Percentiles rank a stretch among this genome's conserved stretches.
Evolutionary conservation across 1,140 invertebrate genomes (phyloP).

Genomic region (Drosophila repletoides): DNA sequence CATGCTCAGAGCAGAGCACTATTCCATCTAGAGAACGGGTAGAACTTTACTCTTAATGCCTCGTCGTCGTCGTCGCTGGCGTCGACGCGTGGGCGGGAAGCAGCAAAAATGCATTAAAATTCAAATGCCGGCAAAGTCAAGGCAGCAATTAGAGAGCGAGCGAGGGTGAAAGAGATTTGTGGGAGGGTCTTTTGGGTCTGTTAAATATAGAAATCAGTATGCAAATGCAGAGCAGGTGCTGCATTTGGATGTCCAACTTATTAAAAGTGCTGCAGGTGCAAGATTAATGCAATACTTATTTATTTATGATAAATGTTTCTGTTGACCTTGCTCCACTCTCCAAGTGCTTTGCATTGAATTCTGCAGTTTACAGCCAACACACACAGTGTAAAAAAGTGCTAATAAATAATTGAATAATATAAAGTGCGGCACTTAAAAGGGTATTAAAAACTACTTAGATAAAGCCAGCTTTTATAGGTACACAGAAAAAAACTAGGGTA

Average conservation of each 20-base stretch:
- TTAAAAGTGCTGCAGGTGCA: constrained; percentile 11
- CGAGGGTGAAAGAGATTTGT: too few relatives aligned
- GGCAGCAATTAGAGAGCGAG: constrained; percentile 15
- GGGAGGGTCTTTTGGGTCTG: too few relatives aligned
- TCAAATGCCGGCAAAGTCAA: constrained; percentile 70
- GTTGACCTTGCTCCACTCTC: constrained; percentile 4
- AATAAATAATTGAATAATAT: too few relatives aligned
- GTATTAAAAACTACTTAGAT: too few relatives aligned
- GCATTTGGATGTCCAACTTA: constrained; percentile 1
- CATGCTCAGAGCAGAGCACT: too few relatives aligned
- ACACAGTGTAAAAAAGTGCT: too few relatives aligned
- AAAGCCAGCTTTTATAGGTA: too few relatives aligned
- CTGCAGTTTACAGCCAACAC: too few relatives aligned
- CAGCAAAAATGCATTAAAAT: constrained; percentile 61
- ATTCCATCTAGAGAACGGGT: neutral
- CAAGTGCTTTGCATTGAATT: too few relatives aligned
- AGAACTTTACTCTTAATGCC: constrained; percentile 18
- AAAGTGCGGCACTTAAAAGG: too few relatives aligned
- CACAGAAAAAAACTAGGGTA: too few relatives aligned
- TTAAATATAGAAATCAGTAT: neutral
- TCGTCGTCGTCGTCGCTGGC: constrained; percentile 2
- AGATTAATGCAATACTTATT: neutral
- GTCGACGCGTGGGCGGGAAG: constrained; percentile 47
- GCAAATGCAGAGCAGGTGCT: neutral
- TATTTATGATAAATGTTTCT: too few relatives aligned